phyloP scores from a whole-genome alignment of 2,888 invertebrate species.

The Ichneumoninae sp. region DNA sequence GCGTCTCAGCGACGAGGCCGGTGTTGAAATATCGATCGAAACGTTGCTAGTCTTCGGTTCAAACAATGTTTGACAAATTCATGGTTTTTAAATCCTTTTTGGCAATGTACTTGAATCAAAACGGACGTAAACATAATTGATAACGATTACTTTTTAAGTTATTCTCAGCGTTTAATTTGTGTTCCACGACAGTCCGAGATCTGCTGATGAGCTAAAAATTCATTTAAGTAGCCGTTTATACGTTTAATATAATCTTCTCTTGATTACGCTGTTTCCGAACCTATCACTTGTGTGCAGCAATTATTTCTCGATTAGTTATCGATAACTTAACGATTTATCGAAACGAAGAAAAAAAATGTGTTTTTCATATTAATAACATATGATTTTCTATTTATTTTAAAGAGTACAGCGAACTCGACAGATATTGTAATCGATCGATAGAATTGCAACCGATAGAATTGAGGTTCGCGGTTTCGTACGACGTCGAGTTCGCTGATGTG shows the following conservation, averaged over 20 bases:
- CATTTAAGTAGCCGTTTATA: neutral
- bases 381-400: constrained; percentile 39
- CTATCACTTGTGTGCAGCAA: constrained; percentile 15
- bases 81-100: constrained; percentile 10
- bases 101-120: constrained; percentile 60
- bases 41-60: constrained; percentile 3
- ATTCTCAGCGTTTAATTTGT: constrained; percentile 16
- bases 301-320: constrained; percentile 21
- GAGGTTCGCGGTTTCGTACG: too few species aligned
- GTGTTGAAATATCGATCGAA: neutral
- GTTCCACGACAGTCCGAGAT: constrained; percentile 25
- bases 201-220: constrained; percentile 20
- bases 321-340: constrained; percentile 13
- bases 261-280: neutral
- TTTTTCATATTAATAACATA: constrained; percentile 14
- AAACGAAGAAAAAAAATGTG: constrained; percentile 29
- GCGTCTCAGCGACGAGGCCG: constrained; percentile 13
- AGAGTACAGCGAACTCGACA: constrained; percentile 26
- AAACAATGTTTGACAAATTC: constrained; percentile 4
- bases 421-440: neutral
- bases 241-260: constrained; percentile 27
- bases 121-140: neutral
- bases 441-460: neutral
- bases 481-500: constrained; percentile 13
- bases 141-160: neutral